A percentile compares a stretch with the other conserved stretches of the same genome.
phyloP scores from a whole-genome alignment of 2,888 invertebrate species.

The Athalia cordata region DNA sequence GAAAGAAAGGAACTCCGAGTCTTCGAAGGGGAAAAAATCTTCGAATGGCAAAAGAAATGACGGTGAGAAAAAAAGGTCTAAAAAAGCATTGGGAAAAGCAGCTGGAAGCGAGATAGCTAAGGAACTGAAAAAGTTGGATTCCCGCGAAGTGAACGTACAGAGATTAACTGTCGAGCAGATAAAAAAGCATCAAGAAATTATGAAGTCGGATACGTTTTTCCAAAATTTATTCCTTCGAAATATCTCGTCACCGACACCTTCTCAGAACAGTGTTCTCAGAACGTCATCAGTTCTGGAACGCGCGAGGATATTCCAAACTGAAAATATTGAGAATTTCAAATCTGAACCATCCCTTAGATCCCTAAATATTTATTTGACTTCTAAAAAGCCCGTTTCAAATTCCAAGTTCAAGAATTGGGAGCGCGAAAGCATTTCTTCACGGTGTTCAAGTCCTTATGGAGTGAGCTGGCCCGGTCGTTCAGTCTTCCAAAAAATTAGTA shows the following conservation, averaged over 20 bases:
- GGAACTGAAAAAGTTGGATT: slow-evolving; percentile 56
- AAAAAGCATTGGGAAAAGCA: slow-evolving; percentile 45
- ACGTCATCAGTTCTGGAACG: slow-evolving; percentile 81
- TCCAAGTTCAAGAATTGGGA: slow-evolving; percentile 84
- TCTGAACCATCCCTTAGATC: slow-evolving; percentile 78
- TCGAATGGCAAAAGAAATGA: slow-evolving; percentile 51
- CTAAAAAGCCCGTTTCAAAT: slow-evolving; percentile 83
- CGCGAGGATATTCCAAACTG: slow-evolving; percentile 81
- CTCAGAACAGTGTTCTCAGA: slow-evolving; percentile 69
- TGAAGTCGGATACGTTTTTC: slow-evolving; percentile 81
- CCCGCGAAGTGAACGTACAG: slow-evolving; percentile 53
- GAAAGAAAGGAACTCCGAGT: slow-evolving; percentile 50
- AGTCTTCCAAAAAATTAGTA: slow-evolving; percentile 64
- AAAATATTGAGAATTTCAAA: slow-evolving; percentile 68
- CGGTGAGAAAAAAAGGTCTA: slow-evolving; percentile 52
- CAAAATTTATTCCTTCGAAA: slow-evolving; percentile 82
- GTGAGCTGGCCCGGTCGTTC: slow-evolving; percentile 78
- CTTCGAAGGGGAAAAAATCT: slow-evolving; percentile 49
- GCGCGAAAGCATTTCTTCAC: slow-evolving; percentile 74
- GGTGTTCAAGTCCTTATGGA: slow-evolving; percentile 77
- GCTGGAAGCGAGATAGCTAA: slow-evolving; percentile 59
- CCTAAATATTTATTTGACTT: slow-evolving; percentile 80
- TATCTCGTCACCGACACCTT: slow-evolving; percentile 69
- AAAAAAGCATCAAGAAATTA: slow-evolving; percentile 77
- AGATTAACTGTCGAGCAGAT: slow-evolving; percentile 74